Evolutionary conservation across 2,888 invertebrate species (phyloP), one percentile per base, ranked within the genome.

Genomic region (Psococerastis gibbosa): DNA sequence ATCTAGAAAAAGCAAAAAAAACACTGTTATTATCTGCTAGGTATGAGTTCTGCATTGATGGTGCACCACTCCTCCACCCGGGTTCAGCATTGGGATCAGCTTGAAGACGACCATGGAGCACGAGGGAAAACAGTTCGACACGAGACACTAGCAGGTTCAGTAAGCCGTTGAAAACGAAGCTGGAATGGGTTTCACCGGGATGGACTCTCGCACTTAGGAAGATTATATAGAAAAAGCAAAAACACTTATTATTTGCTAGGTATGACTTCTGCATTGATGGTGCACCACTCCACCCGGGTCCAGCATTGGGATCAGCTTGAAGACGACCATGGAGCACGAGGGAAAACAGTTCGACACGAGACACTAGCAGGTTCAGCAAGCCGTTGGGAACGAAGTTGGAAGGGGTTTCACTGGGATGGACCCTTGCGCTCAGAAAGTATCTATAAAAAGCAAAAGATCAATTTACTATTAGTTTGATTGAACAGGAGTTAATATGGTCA

Each of bases 231-330:
- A 55, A 55, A 44, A 42, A 47, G 43, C 44, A 48, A n/a, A 43
- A 43, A 41, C 44, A 44, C 8, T n/a, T n/a, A n/a, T n/a, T n/a
- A n/a, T n/a, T n/a, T n/a, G n/a, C n/a, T n/a, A n/a, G n/a, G n/a
- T n/a, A n/a, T n/a, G n/a, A n/a, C n/a, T n/a, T n/a, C n/a, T n/a
- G n/a, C n/a, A n/a, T n/a, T n/a, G n/a, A n/a, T n/a, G n/a, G n/a
- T n/a, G n/a, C n/a, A n/a, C n/a, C n/a, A n/a, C n/a, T n/a, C 91
- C 91, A 56, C 91, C 91, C 0, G 91, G 91, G 65, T 91, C 91
- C 49, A 91, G 62, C 65, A 89, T 82, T 1, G 91, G 91, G 50
- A 91, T 76, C 58, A 91, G 64, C 63, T 89, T 89, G 66, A 91
- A 89, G 50, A 91, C 84, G 57, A 54, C 73, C 74, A 43, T 89